Evolutionary conservation across 2,888 invertebrate species (phyloP).

Genomic region (Tiliacea aurago): DNA sequence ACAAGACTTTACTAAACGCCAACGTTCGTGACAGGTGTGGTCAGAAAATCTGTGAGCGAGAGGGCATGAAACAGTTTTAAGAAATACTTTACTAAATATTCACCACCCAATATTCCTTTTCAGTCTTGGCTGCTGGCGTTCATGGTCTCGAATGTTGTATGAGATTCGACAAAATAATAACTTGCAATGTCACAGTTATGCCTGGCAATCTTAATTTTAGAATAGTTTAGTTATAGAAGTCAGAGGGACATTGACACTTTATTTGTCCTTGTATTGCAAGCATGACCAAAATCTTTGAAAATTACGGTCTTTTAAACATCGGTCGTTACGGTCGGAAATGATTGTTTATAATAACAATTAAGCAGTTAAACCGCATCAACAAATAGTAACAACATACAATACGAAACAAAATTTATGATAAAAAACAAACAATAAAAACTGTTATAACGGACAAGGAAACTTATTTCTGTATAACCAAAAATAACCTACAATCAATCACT

Average conservation of each 20-base stretch:
- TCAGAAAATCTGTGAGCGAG: neutral
- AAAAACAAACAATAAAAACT: constrained; percentile 33
- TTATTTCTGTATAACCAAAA: constrained; percentile 59
- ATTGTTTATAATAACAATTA: constrained; percentile 23
- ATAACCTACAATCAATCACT: constrained; percentile 54
- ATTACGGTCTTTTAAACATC: constrained; percentile 3
- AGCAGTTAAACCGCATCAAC: constrained; percentile 55
- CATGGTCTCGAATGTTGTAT: neutral
- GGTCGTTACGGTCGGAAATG: constrained; percentile 6
- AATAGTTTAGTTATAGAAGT: constrained; percentile 22
- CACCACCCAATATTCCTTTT: neutral
- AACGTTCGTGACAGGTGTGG: neutral
- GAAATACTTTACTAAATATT: neutral
- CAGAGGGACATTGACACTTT: constrained; percentile 21
- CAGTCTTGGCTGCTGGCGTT: neutral
- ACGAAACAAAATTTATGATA: constrained; percentile 41
- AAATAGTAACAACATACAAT: constrained; percentile 58
- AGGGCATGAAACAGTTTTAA: neutral
- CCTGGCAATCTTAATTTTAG: constrained; percentile 5
- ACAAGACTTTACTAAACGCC: constrained; percentile 1
- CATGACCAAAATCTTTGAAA: constrained; percentile 24
- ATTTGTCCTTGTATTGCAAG: constrained; percentile 22
- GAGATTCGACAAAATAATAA: constrained; percentile 14
- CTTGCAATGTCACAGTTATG: constrained; percentile 10
- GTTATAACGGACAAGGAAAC: constrained; percentile 40